A percentile compares a stretch with the other conserved stretches of the same genome.
Conservation (phyloP, 2,113 vertebrate genomes). For the Elachura formosa region DNA sequence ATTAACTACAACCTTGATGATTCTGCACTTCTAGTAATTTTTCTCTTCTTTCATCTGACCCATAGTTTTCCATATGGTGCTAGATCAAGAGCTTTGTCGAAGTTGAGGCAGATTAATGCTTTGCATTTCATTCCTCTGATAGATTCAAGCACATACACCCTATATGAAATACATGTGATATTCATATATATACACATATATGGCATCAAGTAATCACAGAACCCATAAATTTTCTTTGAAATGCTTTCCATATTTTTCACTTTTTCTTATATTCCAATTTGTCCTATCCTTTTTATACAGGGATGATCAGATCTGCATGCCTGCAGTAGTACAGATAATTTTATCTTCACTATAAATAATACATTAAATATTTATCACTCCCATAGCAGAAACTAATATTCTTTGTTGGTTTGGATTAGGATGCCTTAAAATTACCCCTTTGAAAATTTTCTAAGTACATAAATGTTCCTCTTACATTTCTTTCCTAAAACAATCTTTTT, state of each 20-base stretch:
- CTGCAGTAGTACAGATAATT: not conserved
- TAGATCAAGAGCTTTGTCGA: not conserved
- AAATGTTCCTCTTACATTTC: not conserved
- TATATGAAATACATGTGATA: not conserved
- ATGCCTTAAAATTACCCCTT: not conserved
- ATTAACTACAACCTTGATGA: not conserved
- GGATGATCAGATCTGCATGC: not conserved
- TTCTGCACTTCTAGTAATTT: not conserved
- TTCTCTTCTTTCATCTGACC: not conserved
- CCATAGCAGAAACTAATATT: not conserved
- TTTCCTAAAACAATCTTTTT: not conserved
- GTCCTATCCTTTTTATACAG: not conserved
- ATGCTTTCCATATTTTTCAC: fast-evolving
- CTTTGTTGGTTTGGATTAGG: not conserved
- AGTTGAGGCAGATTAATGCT: not conserved
- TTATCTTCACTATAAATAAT: not conserved
- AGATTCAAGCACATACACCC: not conserved
- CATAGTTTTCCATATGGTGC: not conserved
- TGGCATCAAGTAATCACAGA: not conserved
- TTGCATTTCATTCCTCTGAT: not conserved
- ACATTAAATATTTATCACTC: not conserved
- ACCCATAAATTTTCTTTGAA: fast-evolving
- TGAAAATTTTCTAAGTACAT: not conserved
- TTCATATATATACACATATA: not conserved
- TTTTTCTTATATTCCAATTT: not conserved